Percentiles rank a stretch among this genome's conserved stretches.
phyloP scores from a whole-genome alignment of 2,888 invertebrate genomes.

The Acronicta alni region DNA sequence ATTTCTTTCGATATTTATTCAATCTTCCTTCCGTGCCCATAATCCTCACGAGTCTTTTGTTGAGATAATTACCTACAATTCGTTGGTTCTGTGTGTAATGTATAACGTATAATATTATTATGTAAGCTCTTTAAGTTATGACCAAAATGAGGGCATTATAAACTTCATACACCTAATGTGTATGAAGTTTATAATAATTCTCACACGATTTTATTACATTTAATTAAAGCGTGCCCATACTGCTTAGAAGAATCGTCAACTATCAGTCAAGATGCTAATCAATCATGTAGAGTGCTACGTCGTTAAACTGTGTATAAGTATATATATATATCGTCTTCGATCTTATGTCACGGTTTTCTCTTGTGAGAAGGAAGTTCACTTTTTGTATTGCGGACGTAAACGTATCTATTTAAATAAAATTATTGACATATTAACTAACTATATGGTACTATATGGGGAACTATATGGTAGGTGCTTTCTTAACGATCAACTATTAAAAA shows the following conservation, averaged over 20 bases:
- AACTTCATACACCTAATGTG: constrained; percentile 3
- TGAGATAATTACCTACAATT: constrained; percentile 39
- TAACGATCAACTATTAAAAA: no score
- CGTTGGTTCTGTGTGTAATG: constrained; percentile 17
- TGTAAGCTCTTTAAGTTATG: constrained; percentile 27
- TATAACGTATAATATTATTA: constrained; percentile 26
- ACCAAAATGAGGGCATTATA: constrained; percentile 6
- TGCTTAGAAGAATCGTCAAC: constrained; percentile 6
- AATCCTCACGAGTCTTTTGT: constrained; percentile 45
- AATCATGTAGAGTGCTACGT: constrained; percentile 41
- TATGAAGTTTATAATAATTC: no score
- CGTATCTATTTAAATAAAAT: neutral
- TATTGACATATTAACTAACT: neutral
- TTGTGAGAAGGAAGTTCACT: constrained; percentile 4
- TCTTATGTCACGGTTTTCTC: constrained; percentile 35
- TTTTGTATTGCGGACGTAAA: constrained; percentile 11
- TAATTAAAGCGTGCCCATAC: constrained; percentile 6
- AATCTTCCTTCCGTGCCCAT: constrained; percentile 48
- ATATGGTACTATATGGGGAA: no score
- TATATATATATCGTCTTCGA: constrained; percentile 1
- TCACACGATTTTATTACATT: constrained; percentile 3
- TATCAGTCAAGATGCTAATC: constrained; percentile 26
- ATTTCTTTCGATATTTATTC: constrained; percentile 65
- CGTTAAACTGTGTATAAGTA: constrained; percentile 32
- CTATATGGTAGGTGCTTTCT: no score